Evolutionary conservation across 2,888 invertebrate species (phyloP), one percentile per base, ranked within the genome.

Genomic region (Exephanes ischioxanthus): DNA sequence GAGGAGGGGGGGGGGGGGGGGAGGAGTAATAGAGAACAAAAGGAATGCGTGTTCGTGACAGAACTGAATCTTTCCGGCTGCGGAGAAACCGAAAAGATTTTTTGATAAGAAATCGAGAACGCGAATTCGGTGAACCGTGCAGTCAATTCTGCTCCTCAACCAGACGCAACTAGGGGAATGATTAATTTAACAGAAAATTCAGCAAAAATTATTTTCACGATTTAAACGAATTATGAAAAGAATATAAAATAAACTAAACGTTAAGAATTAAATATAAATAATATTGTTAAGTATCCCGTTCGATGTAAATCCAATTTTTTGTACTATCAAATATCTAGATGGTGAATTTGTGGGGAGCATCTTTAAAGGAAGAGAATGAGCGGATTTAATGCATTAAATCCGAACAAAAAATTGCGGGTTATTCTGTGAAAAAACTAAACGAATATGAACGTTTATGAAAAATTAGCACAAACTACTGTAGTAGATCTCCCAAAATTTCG

Each of bases 401-500:
- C 7, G 6, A 33, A 0, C 5, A 33, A 33, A 33, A 33, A 33
- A 33, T 33, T 41, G 0, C 9, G 41, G 41, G 11, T 41, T 11
- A 37, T n/a, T n/a, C 16, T 3, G 16, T 66, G 2, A 37, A 37
- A 66, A 66, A 30, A 37, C 7, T 33, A 3, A 16, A 66, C 19
- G 58, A 30, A 66, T 11, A 3, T 16, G 26, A 58, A 68, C 58
- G 58, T 80, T 80, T 80, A 26, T 19, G 51, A 71, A 80, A 73
- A 41, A 67, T 73, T 67, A 66, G 63, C 53, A n/a, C 51, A 30
- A 30, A n/a, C n/a, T n/a, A n/a, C n/a, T n/a, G n/a, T n/a, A n/a
- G n/a, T n/a, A n/a, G n/a, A n/a, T n/a, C 66, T 82, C 53, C 30
- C 53, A 30, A 77, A 76, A 80, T 58, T 75, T 55, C 73, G 41